Conservation (phyloP, 2,113 vertebrate genomes). For the Tetrao urogallus region DNA sequence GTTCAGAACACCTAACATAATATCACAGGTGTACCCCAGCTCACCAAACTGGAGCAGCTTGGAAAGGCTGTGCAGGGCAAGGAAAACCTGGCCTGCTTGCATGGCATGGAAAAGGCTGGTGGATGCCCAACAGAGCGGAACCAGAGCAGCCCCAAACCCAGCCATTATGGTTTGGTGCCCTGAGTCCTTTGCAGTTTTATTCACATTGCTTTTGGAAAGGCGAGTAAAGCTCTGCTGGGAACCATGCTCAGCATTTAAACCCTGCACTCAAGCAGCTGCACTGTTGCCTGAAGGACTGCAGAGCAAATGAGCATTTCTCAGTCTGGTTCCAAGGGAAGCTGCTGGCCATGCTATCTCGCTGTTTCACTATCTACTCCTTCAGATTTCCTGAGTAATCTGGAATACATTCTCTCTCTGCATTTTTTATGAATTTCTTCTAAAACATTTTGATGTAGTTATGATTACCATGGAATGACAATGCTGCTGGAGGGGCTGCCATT, state of each 20-base stretch:
- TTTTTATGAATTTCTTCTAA: not conserved
- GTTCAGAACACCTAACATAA: not conserved
- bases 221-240: fast-evolving
- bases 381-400: not conserved
- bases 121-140: not conserved
- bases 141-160: not conserved
- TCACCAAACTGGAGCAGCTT: not conserved
- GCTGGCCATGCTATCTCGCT: fast-evolving
- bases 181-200: fast-evolving
- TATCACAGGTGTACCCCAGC: not conserved
- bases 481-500: not conserved
- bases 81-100: no score
- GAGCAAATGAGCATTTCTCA: not conserved
- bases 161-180: not conserved
- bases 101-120: no score
- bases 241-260: fast-evolving
- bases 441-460: not conserved
- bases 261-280: not conserved
- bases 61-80: no score
- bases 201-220: not conserved
- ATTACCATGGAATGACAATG: not conserved
- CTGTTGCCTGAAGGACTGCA: not conserved
- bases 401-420: not conserved
- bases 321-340: not conserved
- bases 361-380: not conserved